Conservation (phyloP, 2,888 invertebrate species). For the Heliothis peltigera region DNA sequence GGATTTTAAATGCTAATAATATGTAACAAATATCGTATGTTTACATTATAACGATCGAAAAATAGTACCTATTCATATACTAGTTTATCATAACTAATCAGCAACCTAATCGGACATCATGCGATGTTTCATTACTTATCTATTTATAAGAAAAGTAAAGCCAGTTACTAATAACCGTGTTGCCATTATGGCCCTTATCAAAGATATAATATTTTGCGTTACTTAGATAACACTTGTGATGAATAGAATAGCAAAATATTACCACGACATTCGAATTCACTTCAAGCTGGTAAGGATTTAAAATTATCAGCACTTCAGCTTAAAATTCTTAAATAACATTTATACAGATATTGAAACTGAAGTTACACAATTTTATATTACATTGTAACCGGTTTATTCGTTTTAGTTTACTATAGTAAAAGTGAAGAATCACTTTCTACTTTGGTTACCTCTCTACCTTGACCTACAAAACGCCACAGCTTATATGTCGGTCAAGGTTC, state of each 20-base stretch:
- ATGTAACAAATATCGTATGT: neutral
- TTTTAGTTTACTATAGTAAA: conserved; percentile 48
- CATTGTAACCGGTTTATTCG: conserved; percentile 43
- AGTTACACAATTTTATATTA: conserved; percentile 37
- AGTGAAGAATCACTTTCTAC: conserved; percentile 55
- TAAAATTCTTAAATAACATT: conserved; percentile 5
- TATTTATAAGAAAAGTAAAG: conserved; percentile 52
- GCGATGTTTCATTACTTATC: conserved; percentile 48
- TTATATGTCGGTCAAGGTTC: conserved; percentile 54
- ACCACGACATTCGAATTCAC: neutral
- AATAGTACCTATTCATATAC: conserved; percentile 17
- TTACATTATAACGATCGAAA: neutral
- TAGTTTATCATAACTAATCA: conserved; percentile 43
- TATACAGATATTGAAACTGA: conserved; percentile 14
- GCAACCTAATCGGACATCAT: conserved; percentile 54
- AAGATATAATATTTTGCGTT: conserved; percentile 21
- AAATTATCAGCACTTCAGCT: too few relatives aligned
- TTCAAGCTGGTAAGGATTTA: too few relatives aligned
- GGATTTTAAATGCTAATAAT: neutral
- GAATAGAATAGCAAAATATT: conserved; percentile 15
- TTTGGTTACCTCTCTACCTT: conserved; percentile 54
- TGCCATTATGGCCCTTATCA: conserved; percentile 42
- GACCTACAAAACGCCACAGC: conserved; percentile 41
- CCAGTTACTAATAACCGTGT: conserved; percentile 50
- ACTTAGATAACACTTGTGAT: conserved; percentile 7